These are phyloP conservation scores for Callinectes sapidus DNA, from an alignment of 2,888 invertebrate genomes.

Conservation along the genomic window DNA sequence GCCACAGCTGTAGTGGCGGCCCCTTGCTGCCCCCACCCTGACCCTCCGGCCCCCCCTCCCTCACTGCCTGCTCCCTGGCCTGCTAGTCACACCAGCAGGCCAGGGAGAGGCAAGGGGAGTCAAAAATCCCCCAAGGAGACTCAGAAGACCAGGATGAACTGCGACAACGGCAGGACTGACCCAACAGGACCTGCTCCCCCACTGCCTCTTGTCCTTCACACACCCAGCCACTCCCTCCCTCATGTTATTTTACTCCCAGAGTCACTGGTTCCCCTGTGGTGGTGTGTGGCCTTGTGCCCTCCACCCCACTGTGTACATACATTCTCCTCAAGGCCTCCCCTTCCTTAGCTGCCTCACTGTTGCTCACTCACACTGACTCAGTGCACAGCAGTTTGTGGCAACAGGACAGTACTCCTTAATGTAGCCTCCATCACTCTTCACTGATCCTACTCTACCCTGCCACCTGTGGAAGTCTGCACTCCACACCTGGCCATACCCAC, in stretches of 20 bases:
- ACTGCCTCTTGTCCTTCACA: constrained; percentile 14
- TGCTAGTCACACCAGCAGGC: neutral
- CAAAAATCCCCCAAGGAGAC: constrained; percentile 45
- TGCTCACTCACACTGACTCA: neutral
- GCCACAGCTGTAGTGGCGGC: constrained; percentile 23
- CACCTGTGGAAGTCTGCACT: neutral
- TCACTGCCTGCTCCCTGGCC: neutral
- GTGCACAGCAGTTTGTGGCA: neutral
- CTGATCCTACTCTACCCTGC: neutral
- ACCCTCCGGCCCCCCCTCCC: neutral
- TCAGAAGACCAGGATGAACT: constrained; percentile 49
- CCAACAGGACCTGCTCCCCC: constrained; percentile 45
- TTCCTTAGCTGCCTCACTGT: neutral
- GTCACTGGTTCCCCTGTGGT: neutral
- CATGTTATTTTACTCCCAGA: neutral
- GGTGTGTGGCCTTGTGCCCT: neutral
- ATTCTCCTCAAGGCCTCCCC: neutral
- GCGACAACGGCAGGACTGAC: constrained; percentile 51
- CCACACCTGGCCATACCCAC: neutral
- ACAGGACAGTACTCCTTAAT: neutral
- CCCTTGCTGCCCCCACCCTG: constrained; percentile 41
- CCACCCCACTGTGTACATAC: neutral
- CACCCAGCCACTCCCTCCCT: neutral
- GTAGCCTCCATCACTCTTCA: neutral
- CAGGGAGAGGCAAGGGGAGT: neutral